Conservation (phyloP, 2,888 invertebrate genomes). For the Dryococelus australis region DNA sequence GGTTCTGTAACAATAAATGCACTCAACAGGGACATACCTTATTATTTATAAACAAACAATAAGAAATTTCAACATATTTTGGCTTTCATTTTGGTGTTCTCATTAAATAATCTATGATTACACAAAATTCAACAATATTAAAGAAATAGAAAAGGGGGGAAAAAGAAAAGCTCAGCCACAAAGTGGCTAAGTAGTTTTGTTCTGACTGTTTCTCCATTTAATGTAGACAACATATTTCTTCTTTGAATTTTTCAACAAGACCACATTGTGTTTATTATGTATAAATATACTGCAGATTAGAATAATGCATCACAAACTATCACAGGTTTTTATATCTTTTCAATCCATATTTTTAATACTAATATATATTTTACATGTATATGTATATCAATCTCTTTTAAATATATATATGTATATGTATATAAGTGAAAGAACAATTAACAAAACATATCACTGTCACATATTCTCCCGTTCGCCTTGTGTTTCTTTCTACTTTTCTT, state of each 20-base stretch:
- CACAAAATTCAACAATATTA: too few species aligned
- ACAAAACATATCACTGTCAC: not conserved
- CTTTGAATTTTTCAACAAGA: slow-evolving; percentile 33
- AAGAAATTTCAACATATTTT: too few species aligned
- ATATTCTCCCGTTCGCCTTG: not conserved
- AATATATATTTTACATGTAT: slow-evolving; percentile 43
- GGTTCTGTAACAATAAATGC: too few species aligned
- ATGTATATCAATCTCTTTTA: slow-evolving; percentile 27
- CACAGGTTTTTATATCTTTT: slow-evolving; percentile 42
- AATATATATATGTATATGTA: not conserved
- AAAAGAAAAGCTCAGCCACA: too few species aligned
- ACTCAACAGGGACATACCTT: too few species aligned
- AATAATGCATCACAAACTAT: slow-evolving; percentile 48
- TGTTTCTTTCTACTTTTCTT: not conserved
- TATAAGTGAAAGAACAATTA: not conserved
- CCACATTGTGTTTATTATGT: slow-evolving; percentile 13
- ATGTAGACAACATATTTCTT: not conserved
- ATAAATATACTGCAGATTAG: slow-evolving; percentile 46
- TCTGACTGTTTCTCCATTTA: not conserved
- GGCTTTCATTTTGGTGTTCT: too few species aligned
- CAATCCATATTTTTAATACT: slow-evolving; percentile 43
- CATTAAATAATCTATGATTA: too few species aligned
- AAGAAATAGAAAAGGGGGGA: too few species aligned
- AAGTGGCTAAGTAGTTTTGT: too few species aligned
- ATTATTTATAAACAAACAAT: too few species aligned